Base-by-base conservation (phyloP, 2,797 vertebrate species). In the Discoglossus pictus region DNA sequence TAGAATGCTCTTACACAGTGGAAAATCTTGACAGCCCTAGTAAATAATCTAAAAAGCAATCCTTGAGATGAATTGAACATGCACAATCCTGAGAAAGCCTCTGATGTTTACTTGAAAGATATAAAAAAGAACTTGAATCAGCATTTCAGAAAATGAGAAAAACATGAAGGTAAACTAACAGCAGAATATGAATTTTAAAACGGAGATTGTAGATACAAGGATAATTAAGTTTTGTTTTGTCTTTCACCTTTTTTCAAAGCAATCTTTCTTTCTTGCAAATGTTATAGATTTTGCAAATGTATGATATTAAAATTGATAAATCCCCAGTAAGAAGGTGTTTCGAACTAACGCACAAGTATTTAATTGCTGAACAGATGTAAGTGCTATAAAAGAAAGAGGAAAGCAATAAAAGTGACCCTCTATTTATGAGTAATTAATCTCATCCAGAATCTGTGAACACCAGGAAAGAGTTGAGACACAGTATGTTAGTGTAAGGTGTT, bases 1-100 rank as follows among this genome's bases (percentile, higher is more conserved):
- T 62, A 71, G 68, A 71, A 71, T 71, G 68, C 61, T 71, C 68
- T 71, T 71, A 71, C 68, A 51, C 68, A 51, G 68, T 35, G 68
- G 64, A 71, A 71, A 53, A 64, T 51, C 68, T 64, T 71, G 68
- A 64, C 68, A 71, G 61, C 53, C 60, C 55, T 71, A 71, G 68
- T 71, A 71, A 71, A 71, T 71, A 63, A 70, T 58, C 61, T 64
- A 71, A 59, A 71, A 71, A 56, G 52, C 68, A 71, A 71, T 71
- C 61, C 47, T 43, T 23, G 61, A 71, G 68, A 64, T 71, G 52
- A 62, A 71, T 64, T 56, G 68, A 61, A 64, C 61, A 51, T 50
- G 53, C 48, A 59, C 52, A 56, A 58, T 40, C 23, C 52, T 64
- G 61, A 35, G 64, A 51, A 40, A 50, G 13, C 51, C 44, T 64